Evolutionary conservation across 2,797 vertebrate genomes (phyloP).

Genomic region (Pelochelys cantorii): DNA sequence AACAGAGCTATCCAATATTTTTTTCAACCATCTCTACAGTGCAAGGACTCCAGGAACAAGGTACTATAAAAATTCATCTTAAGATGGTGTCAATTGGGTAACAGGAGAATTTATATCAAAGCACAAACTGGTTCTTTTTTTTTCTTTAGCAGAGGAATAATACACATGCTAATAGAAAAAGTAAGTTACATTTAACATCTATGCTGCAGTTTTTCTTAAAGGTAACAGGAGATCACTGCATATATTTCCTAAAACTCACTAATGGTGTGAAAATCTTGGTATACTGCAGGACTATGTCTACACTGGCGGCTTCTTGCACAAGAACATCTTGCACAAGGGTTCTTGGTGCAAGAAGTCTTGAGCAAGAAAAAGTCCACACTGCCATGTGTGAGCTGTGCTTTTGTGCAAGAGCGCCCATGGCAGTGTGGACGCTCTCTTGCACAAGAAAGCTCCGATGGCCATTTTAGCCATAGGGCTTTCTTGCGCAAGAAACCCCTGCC

Average conservation of each 20-base stretch:
- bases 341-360: too few relatives aligned
- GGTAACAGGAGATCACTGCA: background rate
- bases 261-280: background rate
- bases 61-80: background rate
- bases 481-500: too few relatives aligned
- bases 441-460: too few relatives aligned
- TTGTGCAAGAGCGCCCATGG: too few relatives aligned
- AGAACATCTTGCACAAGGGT: too few relatives aligned
- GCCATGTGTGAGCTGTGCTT: too few relatives aligned
- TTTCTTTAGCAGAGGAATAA: background rate
- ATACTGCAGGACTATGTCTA: too few relatives aligned
- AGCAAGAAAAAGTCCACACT: too few relatives aligned
- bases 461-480: too few relatives aligned
- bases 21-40: background rate
- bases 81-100: background rate
- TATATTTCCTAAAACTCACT: background rate
- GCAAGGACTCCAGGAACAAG: background rate
- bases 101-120: background rate
- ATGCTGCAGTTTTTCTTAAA: background rate
- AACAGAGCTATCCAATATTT: background rate
- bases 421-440: too few relatives aligned
- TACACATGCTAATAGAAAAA: background rate
- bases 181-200: background rate
- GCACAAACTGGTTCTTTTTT: background rate
- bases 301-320: too few relatives aligned